phyloP scores from a whole-genome alignment of 2,888 invertebrate species.

The Lydus trimaculatus region DNA sequence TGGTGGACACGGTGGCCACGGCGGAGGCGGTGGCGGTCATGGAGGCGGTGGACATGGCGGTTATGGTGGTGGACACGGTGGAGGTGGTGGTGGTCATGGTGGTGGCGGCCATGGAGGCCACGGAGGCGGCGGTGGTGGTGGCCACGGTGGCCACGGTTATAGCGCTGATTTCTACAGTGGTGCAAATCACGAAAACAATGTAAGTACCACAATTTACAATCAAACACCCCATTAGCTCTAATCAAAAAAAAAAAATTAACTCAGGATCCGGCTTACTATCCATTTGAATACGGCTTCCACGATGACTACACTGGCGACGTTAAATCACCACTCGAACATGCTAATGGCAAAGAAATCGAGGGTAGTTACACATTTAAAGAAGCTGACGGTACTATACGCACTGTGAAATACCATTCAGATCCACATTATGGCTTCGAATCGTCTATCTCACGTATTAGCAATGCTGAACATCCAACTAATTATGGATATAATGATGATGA shows the following conservation, averaged over 20 bases:
- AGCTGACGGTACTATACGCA: constrained; percentile 56
- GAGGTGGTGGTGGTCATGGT: too few relatives aligned
- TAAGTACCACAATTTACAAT: constrained; percentile 9
- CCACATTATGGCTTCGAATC: constrained; percentile 53
- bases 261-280: constrained; percentile 26
- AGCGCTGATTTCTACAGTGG: too few relatives aligned
- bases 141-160: constrained; percentile 17
- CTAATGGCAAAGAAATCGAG: constrained; percentile 54
- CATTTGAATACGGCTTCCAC: constrained; percentile 55
- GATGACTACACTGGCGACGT: constrained; percentile 57
- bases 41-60: not conserved
- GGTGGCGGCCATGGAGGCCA: constrained; percentile 14
- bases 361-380: constrained; percentile 56
- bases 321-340: constrained; percentile 55
- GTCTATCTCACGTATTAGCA: constrained; percentile 50
- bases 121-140: too few relatives aligned
- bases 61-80: not conserved
- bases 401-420: constrained; percentile 55
- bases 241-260: too few relatives aligned
- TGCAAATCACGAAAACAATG: constrained; percentile 19
- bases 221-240: not conserved
- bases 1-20: constrained; percentile 16
- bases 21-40: not conserved
- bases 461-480: constrained; percentile 49
- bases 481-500: constrained; percentile 34